Evolutionary conservation across 2,797 vertebrate species (phyloP).

Genomic region (Babyrousa celebensis): DNA sequence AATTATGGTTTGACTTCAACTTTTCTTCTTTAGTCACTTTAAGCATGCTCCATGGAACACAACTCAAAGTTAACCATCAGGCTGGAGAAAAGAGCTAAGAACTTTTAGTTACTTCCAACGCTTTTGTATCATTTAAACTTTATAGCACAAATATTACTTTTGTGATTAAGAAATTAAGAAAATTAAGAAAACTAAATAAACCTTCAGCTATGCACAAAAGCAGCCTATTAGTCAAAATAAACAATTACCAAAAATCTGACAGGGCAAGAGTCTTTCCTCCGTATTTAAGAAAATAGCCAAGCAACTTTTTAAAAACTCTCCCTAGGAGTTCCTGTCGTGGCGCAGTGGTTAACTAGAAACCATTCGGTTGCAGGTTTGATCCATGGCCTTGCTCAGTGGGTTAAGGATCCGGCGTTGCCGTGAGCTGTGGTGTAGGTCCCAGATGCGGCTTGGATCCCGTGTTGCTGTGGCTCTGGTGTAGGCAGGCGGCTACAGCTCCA

Average conservation of each 20-base stretch:
- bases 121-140: neutral
- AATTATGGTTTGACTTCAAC: neutral
- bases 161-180: neutral
- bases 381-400: too few relatives aligned
- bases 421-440: too few relatives aligned
- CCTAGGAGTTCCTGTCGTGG: neutral
- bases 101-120: neutral
- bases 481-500: too few relatives aligned
- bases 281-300: conserved; percentile 26
- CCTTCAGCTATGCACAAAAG: neutral
- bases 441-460: too few relatives aligned
- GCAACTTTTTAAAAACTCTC: neutral
- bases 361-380: too few relatives aligned
- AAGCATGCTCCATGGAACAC: conserved; percentile 24
- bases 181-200: neutral
- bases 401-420: too few relatives aligned
- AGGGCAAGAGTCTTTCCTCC: neutral
- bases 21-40: conserved; percentile 43
- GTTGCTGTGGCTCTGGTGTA: too few relatives aligned
- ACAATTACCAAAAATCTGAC: conserved; percentile 6
- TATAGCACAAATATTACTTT: conserved; percentile 5
- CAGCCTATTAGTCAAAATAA: conserved; percentile 34
- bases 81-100: conserved; percentile 19
- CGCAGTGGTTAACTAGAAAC: too few relatives aligned
- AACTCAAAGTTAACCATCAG: conserved; percentile 48